These are phyloP conservation scores for Amblyjoppa proteus DNA, from an alignment of 2,888 invertebrate genomes.

Conservation along the genomic window DNA sequence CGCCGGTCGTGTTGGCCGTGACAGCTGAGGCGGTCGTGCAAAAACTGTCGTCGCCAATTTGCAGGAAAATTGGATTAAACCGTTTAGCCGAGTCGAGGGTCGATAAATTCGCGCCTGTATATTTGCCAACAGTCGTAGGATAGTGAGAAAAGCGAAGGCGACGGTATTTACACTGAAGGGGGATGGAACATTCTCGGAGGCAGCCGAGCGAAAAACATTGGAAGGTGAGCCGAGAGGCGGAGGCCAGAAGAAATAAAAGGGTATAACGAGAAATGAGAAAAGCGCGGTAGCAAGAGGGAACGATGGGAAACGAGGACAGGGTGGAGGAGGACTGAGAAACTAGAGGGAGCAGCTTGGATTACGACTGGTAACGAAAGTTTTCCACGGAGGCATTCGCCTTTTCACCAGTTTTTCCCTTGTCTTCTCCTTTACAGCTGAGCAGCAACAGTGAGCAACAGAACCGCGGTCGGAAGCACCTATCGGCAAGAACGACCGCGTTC, in stretches of 20 bases:
- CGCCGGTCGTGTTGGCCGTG: conserved; percentile 50
- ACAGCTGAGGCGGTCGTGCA: conserved; percentile 65
- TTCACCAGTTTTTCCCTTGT: conserved; percentile 37
- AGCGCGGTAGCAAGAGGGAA: conserved; percentile 35
- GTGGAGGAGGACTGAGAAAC: conserved; percentile 27
- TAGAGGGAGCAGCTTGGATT: conserved; percentile 33
- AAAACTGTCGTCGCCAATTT: conserved; percentile 74
- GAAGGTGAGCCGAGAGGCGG: conserved; percentile 56
- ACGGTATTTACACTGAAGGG: conserved; percentile 25
- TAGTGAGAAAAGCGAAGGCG: conserved; percentile 63
- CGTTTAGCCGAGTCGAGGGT: conserved; percentile 71
- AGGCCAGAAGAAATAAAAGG: conserved; percentile 39
- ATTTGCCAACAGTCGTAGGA: conserved; percentile 70
- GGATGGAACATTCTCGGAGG: conserved; percentile 32
- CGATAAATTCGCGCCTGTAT: conserved; percentile 74
- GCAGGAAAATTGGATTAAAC: conserved; percentile 75
- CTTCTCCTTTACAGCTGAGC: conserved; percentile 34
- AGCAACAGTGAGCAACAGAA: conserved; percentile 3
- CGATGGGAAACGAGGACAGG: conserved; percentile 15
- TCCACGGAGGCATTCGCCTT: conserved; percentile 41
- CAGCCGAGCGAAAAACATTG: conserved; percentile 52
- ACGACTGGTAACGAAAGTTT: conserved; percentile 43
- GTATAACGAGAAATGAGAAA: conserved; percentile 61
- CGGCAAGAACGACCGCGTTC: conserved; percentile 22
- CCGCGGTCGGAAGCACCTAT: background rate